Conservation (phyloP, 2,113 vertebrate species). For the Anarrhichthys ocellatus region DNA sequence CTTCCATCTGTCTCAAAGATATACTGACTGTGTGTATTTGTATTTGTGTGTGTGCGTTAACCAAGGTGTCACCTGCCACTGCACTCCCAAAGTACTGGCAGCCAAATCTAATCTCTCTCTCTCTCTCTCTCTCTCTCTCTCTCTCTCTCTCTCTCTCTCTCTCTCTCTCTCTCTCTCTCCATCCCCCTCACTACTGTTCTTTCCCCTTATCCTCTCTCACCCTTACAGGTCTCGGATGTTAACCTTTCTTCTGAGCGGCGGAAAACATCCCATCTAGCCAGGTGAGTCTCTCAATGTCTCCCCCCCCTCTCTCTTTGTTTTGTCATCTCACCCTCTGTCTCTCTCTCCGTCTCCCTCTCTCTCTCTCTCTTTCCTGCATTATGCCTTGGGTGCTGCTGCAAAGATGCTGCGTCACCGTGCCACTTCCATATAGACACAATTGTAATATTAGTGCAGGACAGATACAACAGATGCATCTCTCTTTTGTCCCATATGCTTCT, state of each 20-base stretch:
- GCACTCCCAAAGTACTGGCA: slow-evolving; percentile 61
- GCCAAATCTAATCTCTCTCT: slow-evolving; percentile 61
- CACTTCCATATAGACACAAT: slow-evolving; percentile 27
- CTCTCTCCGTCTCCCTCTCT: slow-evolving; percentile 3
- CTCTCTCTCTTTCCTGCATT: slow-evolving; percentile 32
- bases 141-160: slow-evolving; percentile 35
- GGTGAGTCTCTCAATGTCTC: slow-evolving; percentile 64
- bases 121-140: slow-evolving; percentile 27
- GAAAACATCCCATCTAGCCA: slow-evolving; percentile 62
- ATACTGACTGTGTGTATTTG: slow-evolving; percentile 18
- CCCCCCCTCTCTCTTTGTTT: slow-evolving; percentile 31
- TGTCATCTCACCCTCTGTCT: slow-evolving; percentile 22
- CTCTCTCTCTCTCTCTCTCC: slow-evolving; percentile 30
- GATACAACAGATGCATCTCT: slow-evolving; percentile 1
- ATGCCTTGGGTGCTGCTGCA: slow-evolving; percentile 64
- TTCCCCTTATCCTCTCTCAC: slow-evolving; percentile 36
- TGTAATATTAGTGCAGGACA: slow-evolving; percentile 28
- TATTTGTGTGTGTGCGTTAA: slow-evolving; percentile 37
- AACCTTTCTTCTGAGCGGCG: slow-evolving; percentile 54
- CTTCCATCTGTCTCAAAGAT: slow-evolving; percentile 45
- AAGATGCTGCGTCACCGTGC: slow-evolving; percentile 81
- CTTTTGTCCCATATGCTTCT: slow-evolving; percentile 3
- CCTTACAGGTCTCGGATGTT: slow-evolving; percentile 68
- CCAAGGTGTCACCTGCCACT: slow-evolving; percentile 61
- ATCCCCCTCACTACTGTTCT: slow-evolving; percentile 28